Percentiles rank a stretch among this genome's conserved stretches.
phyloP scores from a whole-genome alignment of 2,113 vertebrate species.

The Laticauda colubrina region DNA sequence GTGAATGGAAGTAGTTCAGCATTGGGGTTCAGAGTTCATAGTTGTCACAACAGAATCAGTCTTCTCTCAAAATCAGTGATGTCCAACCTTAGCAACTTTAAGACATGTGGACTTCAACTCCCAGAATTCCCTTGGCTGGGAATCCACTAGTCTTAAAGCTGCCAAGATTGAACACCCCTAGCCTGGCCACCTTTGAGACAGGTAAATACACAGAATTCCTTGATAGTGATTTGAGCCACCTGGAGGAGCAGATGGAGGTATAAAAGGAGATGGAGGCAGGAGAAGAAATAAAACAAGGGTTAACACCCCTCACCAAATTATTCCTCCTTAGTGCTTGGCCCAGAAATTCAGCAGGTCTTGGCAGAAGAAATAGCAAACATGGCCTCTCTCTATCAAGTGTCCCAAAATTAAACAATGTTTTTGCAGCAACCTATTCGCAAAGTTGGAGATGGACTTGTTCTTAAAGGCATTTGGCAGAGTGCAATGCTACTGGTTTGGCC shows the following conservation, averaged over 20 bases:
- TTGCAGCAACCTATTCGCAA: not conserved
- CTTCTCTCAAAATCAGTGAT: not conserved
- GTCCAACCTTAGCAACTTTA: not conserved
- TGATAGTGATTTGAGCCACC: not conserved
- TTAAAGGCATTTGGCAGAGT: not conserved
- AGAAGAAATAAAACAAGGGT: not conserved
- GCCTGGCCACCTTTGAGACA: not conserved
- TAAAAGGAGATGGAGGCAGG: not conserved
- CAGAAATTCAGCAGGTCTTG: not conserved
- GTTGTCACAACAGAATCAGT: not conserved
- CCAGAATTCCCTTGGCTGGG: too few species aligned
- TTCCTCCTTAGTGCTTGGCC: too few species aligned
- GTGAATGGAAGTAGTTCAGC: not conserved
- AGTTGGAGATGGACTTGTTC: not conserved
- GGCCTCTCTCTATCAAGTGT: too few species aligned
- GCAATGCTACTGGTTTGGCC: too few species aligned
- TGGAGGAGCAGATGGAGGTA: not conserved
- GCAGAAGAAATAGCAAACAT: not conserved
- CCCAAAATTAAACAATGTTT: not conserved
- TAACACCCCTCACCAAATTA: too few species aligned
- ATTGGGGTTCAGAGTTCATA: not conserved
- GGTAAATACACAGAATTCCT: not conserved
- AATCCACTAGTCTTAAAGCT: not conserved
- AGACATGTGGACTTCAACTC: not conserved
- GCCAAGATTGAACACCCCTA: not conserved